Conservation (phyloP, 1,140 invertebrate genomes). For the Drosophila virilis region DNA sequence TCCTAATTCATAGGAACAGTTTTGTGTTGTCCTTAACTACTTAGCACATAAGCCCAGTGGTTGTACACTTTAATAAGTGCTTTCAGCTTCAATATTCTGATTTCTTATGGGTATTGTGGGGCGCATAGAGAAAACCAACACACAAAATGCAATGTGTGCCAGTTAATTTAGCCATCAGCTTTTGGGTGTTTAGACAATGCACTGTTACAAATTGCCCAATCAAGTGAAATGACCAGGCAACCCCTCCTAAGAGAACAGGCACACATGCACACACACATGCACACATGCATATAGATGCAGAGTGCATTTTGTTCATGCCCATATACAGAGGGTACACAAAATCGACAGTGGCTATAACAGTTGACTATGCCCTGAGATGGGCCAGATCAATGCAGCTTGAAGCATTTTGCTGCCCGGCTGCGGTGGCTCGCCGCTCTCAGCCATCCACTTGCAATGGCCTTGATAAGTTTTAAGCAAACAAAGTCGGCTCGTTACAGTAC, state of each 20-base stretch:
- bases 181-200: constrained; percentile 62
- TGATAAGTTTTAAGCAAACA: constrained; percentile 80
- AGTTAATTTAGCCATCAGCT: constrained; percentile 74
- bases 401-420: constrained; percentile 59
- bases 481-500: constrained; percentile 69
- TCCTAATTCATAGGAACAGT: no score
- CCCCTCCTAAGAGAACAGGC: constrained; percentile 34
- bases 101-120: constrained; percentile 31
- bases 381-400: constrained; percentile 63
- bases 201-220: constrained; percentile 67
- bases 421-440: constrained; percentile 27
- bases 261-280: constrained; percentile 30
- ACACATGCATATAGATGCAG: constrained; percentile 5
- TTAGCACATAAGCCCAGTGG: neutral
- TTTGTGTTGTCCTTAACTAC: neutral
- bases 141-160: constrained; percentile 55
- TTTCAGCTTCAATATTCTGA: constrained; percentile 22
- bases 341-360: constrained; percentile 72
- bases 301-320: constrained; percentile 12
- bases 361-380: constrained; percentile 33
- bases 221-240: constrained; percentile 68
- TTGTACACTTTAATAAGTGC: neutral
- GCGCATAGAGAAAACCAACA: constrained; percentile 29
- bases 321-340: constrained; percentile 37
- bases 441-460: constrained; percentile 59